A percentile compares a stretch with the other conserved stretches of the same genome.
These are phyloP conservation scores for Drosophila vallismaia DNA, from an alignment of 2,888 invertebrate species.

Conservation along the genomic window DNA sequence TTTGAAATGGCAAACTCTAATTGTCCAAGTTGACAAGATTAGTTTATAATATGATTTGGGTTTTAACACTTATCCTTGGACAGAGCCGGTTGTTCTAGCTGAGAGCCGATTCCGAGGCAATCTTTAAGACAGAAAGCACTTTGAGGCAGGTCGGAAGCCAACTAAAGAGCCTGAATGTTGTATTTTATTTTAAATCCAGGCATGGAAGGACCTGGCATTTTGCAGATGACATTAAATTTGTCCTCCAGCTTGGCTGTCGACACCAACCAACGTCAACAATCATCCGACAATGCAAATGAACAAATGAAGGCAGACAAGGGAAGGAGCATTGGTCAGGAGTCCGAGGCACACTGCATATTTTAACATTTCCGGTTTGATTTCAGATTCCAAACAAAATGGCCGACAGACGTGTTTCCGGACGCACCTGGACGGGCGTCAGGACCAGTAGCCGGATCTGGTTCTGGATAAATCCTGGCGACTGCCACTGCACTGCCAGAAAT, in stretches of 20 bases:
- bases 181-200: conserved; percentile 30
- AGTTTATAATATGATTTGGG: conserved; percentile 23
- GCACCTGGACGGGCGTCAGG: conserved; percentile 51
- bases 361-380: conserved; percentile 78
- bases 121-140: neutral
- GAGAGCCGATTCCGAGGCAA: conserved; percentile 17
- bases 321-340: conserved; percentile 30
- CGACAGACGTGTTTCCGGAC: conserved; percentile 75
- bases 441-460: conserved; percentile 6
- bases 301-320: conserved; percentile 10
- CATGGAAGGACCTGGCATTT: conserved; percentile 10
- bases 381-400: conserved; percentile 78
- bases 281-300: conserved; percentile 21
- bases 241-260: conserved; percentile 52
- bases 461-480: conserved; percentile 12
- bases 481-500: conserved; percentile 10
- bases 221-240: conserved; percentile 40
- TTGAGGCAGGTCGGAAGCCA: conserved; percentile 14
- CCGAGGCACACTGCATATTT: conserved; percentile 69
- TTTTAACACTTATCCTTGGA: conserved; percentile 27
- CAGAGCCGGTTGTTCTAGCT: conserved; percentile 15
- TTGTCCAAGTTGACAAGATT: conserved; percentile 6
- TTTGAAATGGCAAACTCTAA: neutral
- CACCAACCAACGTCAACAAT: conserved; percentile 41
- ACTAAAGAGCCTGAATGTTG: neutral